Evolutionary conservation across 2,888 invertebrate species (phyloP).

Genomic region (Pseudococcus longispinus): DNA sequence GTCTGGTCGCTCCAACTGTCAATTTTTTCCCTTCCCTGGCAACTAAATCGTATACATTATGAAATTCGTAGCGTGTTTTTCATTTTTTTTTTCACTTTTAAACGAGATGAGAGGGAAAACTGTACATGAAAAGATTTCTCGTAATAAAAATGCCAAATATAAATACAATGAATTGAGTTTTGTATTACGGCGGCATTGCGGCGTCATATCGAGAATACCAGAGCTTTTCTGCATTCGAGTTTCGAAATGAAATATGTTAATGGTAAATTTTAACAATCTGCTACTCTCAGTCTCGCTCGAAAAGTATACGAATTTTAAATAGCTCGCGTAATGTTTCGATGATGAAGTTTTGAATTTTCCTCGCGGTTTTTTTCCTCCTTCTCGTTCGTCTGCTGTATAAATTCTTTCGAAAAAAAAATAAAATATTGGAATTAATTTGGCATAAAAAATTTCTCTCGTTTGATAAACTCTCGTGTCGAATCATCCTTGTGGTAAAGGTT

Average conservation of each 20-base stretch:
- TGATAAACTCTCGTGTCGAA: background rate
- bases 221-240: background rate
- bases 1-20: background rate
- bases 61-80: no score
- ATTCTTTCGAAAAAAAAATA: background rate
- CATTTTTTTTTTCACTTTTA: background rate
- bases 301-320: conserved; percentile 11
- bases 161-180: background rate
- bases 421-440: conserved; percentile 1
- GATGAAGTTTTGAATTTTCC: background rate
- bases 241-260: background rate
- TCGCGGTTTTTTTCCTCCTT: background rate
- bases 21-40: background rate
- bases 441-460: conserved; percentile 1
- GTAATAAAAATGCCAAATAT: background rate
- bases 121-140: background rate
- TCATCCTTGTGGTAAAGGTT: background rate
- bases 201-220: background rate
- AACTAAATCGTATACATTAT: background rate
- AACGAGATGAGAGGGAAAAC: background rate
- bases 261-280: background rate
- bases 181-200: background rate
- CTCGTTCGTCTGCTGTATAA: background rate
- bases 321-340: background rate
- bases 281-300: background rate